These are phyloP conservation scores for Diphyllodes magnificus DNA, from an alignment of 2,113 vertebrate species.

Conservation along the genomic window DNA sequence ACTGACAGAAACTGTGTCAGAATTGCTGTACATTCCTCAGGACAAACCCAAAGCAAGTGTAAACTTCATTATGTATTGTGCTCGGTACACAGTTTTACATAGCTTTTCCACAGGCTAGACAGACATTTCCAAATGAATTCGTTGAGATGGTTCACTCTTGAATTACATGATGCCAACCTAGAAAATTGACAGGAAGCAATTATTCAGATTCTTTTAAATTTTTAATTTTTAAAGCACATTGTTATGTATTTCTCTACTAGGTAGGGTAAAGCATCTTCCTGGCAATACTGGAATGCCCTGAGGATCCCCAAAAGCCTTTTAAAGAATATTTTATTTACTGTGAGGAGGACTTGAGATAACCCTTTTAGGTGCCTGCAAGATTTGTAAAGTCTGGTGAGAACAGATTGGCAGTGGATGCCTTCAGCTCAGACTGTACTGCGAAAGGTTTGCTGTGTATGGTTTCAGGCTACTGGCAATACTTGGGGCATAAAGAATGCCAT, in stretches of 20 bases:
- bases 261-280: conserved; percentile 35
- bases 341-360: conserved; percentile 23
- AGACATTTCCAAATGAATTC: conserved; percentile 57
- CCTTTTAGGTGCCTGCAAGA: conserved; percentile 4
- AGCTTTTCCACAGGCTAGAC: conserved; percentile 62
- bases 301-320: conserved; percentile 61
- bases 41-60: conserved; percentile 62
- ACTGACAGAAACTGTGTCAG: conserved; percentile 24
- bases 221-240: conserved; percentile 69
- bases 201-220: conserved; percentile 58
- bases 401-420: neutral
- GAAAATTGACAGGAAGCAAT: conserved; percentile 55
- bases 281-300: conserved; percentile 43
- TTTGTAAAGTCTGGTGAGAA: neutral
- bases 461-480: neutral
- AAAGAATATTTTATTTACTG: conserved; percentile 55
- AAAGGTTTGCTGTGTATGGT: neutral
- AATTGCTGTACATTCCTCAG: conserved; percentile 23
- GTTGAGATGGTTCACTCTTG: conserved; percentile 20
- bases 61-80: conserved; percentile 42
- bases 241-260: conserved; percentile 56
- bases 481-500: neutral
- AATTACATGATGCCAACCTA: conserved; percentile 45
- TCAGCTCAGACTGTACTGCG: neutral
- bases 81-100: conserved; percentile 37